A percentile compares a stretch with the other conserved stretches of the same genome.
phyloP scores from a whole-genome alignment of 2,113 vertebrate genomes.

The Illadopsis cleaveri region DNA sequence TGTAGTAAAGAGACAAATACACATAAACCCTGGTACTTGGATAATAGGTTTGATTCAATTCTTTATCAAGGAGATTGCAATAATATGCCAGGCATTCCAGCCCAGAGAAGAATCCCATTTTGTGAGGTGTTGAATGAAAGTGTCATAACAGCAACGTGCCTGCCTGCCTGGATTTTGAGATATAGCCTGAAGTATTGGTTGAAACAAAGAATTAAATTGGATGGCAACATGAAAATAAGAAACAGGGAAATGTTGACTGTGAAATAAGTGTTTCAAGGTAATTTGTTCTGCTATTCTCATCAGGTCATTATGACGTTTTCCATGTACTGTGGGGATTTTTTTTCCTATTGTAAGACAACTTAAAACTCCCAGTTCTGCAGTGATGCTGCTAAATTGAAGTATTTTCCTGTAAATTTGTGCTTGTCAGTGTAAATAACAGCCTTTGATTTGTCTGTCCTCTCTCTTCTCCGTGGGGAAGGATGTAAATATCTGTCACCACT shows the following conservation, averaged over 20 bases:
- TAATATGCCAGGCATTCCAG: neutral
- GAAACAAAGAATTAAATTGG: constrained; percentile 26
- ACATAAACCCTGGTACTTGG: neutral
- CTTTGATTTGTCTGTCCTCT: constrained; percentile 5
- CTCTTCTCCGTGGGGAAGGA: neutral
- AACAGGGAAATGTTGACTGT: constrained; percentile 3
- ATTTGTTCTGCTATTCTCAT: constrained; percentile 5
- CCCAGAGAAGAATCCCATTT: neutral
- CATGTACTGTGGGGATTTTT: neutral
- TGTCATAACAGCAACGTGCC: neutral
- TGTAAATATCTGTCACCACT: neutral
- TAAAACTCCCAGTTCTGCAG: neutral
- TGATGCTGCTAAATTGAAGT: neutral
- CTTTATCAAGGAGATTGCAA: neutral
- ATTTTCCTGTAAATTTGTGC: neutral
- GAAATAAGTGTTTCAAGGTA: constrained; percentile 25
- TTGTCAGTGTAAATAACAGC: neutral
- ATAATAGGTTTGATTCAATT: neutral
- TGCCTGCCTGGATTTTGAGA: constrained; percentile 7
- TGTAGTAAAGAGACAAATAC: neutral
- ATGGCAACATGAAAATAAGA: neutral
- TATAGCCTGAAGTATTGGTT: neutral
- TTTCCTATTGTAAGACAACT: neutral
- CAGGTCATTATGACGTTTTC: constrained; percentile 8
- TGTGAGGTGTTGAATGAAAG: neutral